Evolutionary conservation across 2,888 invertebrate species (phyloP).

Genomic region (Cremastinae sp.): DNA sequence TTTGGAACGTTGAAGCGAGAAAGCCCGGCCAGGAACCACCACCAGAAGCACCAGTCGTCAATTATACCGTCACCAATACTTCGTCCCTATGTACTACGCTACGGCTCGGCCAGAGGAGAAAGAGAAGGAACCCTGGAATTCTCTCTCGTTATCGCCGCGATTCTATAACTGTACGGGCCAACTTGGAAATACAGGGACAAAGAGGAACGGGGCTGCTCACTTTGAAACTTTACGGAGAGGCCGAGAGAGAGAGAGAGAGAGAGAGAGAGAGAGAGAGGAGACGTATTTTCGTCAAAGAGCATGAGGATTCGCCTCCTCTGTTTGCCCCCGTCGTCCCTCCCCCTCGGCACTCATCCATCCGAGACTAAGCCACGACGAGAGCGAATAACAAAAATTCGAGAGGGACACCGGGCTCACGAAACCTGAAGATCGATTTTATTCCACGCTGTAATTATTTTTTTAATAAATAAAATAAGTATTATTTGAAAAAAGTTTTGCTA

Average conservation of each 20-base stretch:
- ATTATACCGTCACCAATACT: conserved; percentile 59
- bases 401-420: no score
- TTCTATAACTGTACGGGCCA: not conserved
- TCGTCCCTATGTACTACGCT: conserved; percentile 31
- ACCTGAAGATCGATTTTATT: no score
- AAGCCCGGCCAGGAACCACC: conserved; percentile 43
- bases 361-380: conserved; percentile 8
- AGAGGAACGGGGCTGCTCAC: conserved; percentile 36
- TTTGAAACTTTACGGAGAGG: conserved; percentile 31
- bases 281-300: conserved; percentile 52
- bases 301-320: conserved; percentile 39
- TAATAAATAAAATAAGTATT: no score
- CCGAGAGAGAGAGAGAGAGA: conserved; percentile 8
- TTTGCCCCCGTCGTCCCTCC: not conserved
- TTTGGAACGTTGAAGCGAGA: conserved; percentile 52
- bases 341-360: not conserved
- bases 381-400: not conserved
- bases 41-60: conserved; percentile 55
- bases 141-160: no score
- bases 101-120: conserved; percentile 15
- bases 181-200: conserved; percentile 26
- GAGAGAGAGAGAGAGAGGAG: conserved; percentile 21
- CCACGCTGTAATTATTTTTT: no score
- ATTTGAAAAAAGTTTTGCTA: no score
- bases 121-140: not conserved